Evolutionary conservation across 2,797 vertebrate genomes (phyloP).

Genomic region (Dryobates pubescens): DNA sequence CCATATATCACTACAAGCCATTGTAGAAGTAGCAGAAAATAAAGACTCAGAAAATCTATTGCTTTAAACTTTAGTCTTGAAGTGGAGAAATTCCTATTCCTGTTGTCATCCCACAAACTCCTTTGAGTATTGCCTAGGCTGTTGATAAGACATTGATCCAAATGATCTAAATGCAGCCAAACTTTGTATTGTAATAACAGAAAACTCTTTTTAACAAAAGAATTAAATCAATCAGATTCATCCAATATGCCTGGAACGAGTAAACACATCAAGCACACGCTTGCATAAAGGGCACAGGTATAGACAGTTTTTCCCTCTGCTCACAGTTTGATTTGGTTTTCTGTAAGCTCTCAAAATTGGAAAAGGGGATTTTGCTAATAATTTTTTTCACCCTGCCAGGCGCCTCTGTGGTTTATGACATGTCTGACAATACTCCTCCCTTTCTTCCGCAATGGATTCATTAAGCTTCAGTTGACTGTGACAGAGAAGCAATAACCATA

Average conservation of each 20-base stretch:
- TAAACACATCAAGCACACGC: fast-evolving
- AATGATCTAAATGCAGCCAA: neutral
- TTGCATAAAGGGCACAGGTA: neutral
- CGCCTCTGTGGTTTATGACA: neutral
- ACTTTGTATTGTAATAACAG: neutral
- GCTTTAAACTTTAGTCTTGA: no score
- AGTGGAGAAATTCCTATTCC: neutral
- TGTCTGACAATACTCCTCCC: neutral
- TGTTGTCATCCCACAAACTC: neutral
- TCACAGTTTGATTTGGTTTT: no score
- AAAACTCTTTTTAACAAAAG: neutral
- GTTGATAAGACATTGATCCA: neutral
- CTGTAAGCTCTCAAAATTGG: neutral
- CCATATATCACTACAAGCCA: neutral
- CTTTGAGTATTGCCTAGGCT: neutral
- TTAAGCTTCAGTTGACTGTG: conserved; percentile 49
- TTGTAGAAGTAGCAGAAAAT: neutral
- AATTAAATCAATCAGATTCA: neutral
- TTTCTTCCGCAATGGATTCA: neutral
- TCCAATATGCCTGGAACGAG: neutral
- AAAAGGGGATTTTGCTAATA: neutral
- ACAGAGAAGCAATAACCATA: conserved; percentile 23
- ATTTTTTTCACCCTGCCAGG: neutral
- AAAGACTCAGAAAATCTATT: neutral
- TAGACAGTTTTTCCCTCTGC: neutral